Conservation (phyloP, 2,113 vertebrate genomes). For the Gobio gobio region DNA sequence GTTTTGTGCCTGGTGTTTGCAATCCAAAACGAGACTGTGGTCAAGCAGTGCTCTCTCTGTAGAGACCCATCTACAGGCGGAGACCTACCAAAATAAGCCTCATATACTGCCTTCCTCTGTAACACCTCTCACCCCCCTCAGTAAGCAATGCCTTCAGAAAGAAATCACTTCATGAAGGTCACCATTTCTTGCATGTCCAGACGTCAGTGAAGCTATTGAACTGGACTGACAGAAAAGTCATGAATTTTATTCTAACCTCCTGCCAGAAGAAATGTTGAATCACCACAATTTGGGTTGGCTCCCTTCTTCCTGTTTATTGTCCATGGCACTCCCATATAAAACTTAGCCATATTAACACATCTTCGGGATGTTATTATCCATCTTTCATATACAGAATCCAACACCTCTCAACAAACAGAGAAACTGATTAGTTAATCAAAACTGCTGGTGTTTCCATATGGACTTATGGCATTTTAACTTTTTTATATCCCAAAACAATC, state of each 20-base stretch:
- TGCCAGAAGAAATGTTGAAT: conserved; percentile 28
- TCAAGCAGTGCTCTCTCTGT: conserved; percentile 64
- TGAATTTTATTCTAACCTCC: conserved; percentile 39
- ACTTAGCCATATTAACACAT: no score
- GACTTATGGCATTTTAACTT: no score
- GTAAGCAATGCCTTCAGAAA: conserved; percentile 57
- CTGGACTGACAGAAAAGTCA: conserved; percentile 5
- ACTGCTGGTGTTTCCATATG: no score
- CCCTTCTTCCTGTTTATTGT: not conserved
- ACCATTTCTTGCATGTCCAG: not conserved
- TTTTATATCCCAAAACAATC: no score
- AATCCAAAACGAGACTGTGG: conserved; percentile 67
- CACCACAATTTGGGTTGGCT: conserved; percentile 29
- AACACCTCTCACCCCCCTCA: conserved; percentile 45
- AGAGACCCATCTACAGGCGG: conserved; percentile 67
- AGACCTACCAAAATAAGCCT: conserved; percentile 65
- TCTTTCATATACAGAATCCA: no score
- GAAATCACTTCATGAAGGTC: conserved; percentile 47
- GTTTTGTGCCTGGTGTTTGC: conserved; percentile 74
- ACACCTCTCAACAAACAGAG: no score
- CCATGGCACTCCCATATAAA: no score
- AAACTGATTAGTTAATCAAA: no score
- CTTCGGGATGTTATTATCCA: no score
- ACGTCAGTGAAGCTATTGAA: not conserved
- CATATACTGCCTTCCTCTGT: conserved; percentile 60